Conservation (phyloP, 2,113 vertebrate genomes). For the Marcusenius ussheri region DNA sequence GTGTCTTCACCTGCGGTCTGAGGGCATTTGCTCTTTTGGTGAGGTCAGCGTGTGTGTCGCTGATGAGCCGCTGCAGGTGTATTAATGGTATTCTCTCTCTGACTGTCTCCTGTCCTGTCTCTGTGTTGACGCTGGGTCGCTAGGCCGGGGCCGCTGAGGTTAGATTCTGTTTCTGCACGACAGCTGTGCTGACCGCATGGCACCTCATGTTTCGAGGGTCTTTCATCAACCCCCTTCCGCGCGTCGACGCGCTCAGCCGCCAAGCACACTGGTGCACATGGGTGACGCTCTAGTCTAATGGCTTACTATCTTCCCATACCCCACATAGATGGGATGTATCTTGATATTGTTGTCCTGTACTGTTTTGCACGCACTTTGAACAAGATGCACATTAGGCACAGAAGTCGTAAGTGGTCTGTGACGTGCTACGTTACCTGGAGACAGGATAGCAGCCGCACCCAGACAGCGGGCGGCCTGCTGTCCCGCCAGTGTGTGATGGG, state of each 20-base stretch:
- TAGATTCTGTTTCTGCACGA: slow-evolving; percentile 70
- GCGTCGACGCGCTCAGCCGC: slow-evolving; percentile 54
- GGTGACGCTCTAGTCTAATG: not conserved
- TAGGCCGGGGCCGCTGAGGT: slow-evolving; percentile 71
- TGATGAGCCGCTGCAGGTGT: slow-evolving; percentile 25
- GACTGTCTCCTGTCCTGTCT: slow-evolving; percentile 57
- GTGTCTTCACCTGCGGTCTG: not conserved
- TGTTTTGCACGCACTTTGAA: not conserved
- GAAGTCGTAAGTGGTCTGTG: not conserved
- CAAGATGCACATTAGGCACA: not conserved
- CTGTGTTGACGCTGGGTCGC: slow-evolving; percentile 61
- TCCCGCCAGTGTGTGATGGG: slow-evolving; percentile 63
- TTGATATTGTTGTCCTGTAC: not conserved
- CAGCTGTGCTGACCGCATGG: slow-evolving; percentile 70
- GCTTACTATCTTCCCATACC: not conserved
- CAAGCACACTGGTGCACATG: not conserved
- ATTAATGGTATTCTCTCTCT: slow-evolving; percentile 61
- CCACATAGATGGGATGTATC: not conserved
- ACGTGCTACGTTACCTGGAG: not conserved
- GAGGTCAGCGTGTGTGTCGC: not conserved
- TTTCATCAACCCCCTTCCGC: slow-evolving; percentile 68
- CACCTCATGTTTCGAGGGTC: slow-evolving; percentile 58
- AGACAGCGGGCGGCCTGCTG: slow-evolving; percentile 28
- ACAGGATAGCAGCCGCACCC: slow-evolving; percentile 38
- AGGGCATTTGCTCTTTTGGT: not conserved